These are phyloP conservation scores for Ypsolopha scabrella DNA, from an alignment of 2,888 invertebrate species.

Conservation along the genomic window DNA sequence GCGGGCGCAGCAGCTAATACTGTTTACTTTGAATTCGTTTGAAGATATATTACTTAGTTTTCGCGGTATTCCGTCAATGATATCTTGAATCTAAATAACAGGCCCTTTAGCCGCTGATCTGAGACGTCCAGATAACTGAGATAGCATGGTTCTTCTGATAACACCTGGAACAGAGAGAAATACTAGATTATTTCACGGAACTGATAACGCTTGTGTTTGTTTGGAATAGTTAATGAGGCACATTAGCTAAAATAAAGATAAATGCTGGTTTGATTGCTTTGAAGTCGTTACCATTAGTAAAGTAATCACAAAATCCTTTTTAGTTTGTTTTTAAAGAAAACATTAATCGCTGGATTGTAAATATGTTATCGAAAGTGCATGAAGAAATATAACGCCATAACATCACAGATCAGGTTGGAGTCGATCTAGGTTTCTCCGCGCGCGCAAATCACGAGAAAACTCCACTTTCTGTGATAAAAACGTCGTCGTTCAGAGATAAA, in stretches of 20 bases:
- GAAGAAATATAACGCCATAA: no score
- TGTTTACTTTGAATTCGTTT: conserved; percentile 14
- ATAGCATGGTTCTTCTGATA: conserved; percentile 51
- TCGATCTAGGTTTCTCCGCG: no score
- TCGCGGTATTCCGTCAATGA: conserved; percentile 12
- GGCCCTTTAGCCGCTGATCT: conserved; percentile 23
- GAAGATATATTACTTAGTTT: conserved; percentile 13
- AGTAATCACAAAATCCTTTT: no score
- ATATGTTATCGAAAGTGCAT: no score
- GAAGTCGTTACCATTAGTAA: no score
- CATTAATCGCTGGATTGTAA: no score
- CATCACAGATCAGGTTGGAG: no score
- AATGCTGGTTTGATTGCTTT: no score
- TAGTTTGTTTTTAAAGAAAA: no score
- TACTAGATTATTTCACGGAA: neutral
- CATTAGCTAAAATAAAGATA: neutral
- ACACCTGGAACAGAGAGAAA: conserved; percentile 42
- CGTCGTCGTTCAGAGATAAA: neutral
- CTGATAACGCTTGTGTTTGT: neutral
- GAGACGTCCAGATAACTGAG: conserved; percentile 37
- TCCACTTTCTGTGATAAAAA: conserved; percentile 1
- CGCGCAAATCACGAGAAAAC: no score
- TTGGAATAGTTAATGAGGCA: neutral
- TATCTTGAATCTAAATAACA: neutral
- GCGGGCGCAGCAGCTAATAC: conserved; percentile 16